A percentile compares a stretch with the other conserved stretches of the same genome.
Conservation (phyloP, 2,888 invertebrate genomes). For the Griposia aprilina region DNA sequence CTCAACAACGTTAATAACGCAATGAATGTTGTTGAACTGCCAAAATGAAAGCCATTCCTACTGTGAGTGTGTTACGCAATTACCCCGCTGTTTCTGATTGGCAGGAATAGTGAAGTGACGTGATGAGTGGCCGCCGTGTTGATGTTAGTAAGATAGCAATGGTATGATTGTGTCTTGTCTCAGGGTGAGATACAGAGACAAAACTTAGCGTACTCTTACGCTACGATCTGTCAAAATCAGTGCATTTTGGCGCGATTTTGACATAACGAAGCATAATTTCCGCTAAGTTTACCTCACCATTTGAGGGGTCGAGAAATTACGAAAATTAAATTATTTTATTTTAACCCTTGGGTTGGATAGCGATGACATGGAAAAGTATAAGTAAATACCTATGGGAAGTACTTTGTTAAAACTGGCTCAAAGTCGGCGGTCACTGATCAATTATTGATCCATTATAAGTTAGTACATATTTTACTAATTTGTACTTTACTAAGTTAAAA, state of each 20-base stretch:
- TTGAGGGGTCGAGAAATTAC: not conserved
- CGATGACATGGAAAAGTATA: not conserved
- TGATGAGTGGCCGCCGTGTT: not conserved
- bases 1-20: not conserved
- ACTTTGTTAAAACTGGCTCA: not conserved
- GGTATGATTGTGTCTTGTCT: not conserved
- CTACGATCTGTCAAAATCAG: not conserved
- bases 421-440: not conserved
- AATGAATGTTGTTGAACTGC: too few species aligned
- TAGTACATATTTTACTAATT: too few species aligned
- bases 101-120: not conserved
- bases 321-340: not conserved
- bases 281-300: not conserved
- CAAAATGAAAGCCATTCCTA: too few species aligned
- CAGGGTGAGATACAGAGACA: not conserved
- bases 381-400: not conserved
- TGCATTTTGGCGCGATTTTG: not conserved
- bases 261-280: too few species aligned
- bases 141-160: not conserved
- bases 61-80: too few species aligned
- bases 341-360: not conserved
- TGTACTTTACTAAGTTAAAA: not conserved
- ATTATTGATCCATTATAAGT: too few species aligned
- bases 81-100: slow-evolving; percentile 12
- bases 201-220: not conserved